These are phyloP conservation scores for Ochropleura plecta DNA, from an alignment of 2,888 invertebrate species.

Conservation along the genomic window DNA sequence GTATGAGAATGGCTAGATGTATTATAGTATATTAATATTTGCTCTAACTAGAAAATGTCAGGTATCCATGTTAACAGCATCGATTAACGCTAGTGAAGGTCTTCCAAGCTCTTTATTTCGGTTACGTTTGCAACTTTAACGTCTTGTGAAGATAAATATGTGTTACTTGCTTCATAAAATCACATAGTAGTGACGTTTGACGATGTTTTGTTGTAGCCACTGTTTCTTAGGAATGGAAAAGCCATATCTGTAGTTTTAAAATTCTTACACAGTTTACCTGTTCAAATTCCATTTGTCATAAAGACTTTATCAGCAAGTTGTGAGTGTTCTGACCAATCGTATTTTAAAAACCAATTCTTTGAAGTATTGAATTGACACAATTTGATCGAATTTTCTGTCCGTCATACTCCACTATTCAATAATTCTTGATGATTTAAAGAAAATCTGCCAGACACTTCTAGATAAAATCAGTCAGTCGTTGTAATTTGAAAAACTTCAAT, in stretches of 20 bases:
- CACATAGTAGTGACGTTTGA: background rate
- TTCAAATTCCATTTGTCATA: constrained; percentile 17
- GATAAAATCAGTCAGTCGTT: background rate
- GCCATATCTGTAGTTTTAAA: background rate
- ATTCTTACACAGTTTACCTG: constrained; percentile 16
- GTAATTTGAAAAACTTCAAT: too few relatives aligned
- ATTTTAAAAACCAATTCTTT: background rate
- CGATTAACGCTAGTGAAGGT: constrained; percentile 48
- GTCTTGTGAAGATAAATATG: constrained; percentile 10
- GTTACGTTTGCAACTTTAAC: background rate
- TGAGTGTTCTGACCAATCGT: background rate
- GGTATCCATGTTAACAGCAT: constrained; percentile 7
- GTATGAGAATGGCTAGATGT: constrained; percentile 5
- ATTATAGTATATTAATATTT: constrained; percentile 25
- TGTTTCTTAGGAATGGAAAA: background rate
- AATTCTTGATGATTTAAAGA: background rate
- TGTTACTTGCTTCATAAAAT: constrained; percentile 6
- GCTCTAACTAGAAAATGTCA: constrained; percentile 18
- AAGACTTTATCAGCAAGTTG: background rate
- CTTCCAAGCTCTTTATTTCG: constrained; percentile 9
- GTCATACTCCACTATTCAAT: background rate
- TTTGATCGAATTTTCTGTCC: background rate
- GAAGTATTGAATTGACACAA: background rate
- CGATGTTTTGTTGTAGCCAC: background rate
- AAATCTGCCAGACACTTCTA: constrained; percentile 1